Evolutionary conservation across 2,888 invertebrate genomes (phyloP).

Genomic region (Pelosia muscerda): DNA sequence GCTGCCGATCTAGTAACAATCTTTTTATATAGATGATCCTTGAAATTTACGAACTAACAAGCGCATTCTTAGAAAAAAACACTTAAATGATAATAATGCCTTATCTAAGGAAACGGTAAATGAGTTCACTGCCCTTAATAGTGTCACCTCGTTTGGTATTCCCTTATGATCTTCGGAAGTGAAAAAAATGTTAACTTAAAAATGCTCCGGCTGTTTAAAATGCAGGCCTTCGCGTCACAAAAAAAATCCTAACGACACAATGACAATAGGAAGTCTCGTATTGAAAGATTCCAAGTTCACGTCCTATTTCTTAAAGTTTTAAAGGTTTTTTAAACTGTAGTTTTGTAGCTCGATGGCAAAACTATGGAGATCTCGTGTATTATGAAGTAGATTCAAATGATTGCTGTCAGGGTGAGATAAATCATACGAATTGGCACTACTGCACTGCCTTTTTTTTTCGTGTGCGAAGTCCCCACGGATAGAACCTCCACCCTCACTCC

Average conservation of each 20-base stretch:
- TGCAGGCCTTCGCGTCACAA: constrained; percentile 21
- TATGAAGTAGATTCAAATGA: not conserved
- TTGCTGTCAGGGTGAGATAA: not conserved
- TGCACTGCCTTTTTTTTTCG: no score
- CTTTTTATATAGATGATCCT: not conserved
- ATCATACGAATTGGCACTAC: not conserved
- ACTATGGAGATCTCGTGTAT: not conserved
- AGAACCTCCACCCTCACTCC: no score
- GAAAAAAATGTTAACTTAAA: constrained; percentile 38
- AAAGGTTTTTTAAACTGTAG: not conserved
- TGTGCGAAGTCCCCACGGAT: no score
- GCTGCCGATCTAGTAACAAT: no score
- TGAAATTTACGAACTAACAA: not conserved
- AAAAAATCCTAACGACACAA: constrained; percentile 26
- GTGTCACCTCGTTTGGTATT: constrained; percentile 40
- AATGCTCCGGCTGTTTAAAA: constrained; percentile 32
- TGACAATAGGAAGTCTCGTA: constrained; percentile 19
- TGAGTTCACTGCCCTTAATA: constrained; percentile 39
- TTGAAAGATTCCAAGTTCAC: constrained; percentile 14
- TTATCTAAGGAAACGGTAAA: constrained; percentile 38
- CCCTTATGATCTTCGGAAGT: constrained; percentile 42
- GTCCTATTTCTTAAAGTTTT: not conserved
- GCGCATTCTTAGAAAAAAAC: not conserved
- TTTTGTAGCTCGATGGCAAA: not conserved
- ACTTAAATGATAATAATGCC: constrained; percentile 26